phyloP scores from a whole-genome alignment of 2,888 invertebrate genomes.

The Achlya flavicornis region DNA sequence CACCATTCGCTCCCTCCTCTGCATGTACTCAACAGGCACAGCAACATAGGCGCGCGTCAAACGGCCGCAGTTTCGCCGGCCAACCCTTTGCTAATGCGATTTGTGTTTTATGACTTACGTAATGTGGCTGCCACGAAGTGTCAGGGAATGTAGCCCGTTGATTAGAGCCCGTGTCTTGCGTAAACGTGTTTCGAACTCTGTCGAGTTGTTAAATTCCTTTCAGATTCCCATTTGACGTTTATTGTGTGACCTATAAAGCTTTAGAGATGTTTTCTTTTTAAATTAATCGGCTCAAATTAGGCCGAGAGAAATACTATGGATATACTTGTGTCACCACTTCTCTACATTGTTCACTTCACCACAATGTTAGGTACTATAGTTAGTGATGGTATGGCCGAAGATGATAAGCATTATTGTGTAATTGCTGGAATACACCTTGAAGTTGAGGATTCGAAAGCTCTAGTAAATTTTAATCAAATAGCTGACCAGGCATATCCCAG shows the following conservation, averaged over 20 bases:
- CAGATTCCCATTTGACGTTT: background rate
- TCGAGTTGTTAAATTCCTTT: background rate
- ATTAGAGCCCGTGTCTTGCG: conserved; percentile 48
- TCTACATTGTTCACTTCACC: no score
- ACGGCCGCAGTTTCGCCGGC: conserved; percentile 52
- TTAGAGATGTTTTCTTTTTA: background rate
- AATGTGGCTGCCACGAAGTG: conserved; percentile 38
- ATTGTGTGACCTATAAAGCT: background rate
- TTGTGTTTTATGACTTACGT: conserved; percentile 73
- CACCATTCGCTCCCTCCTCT: conserved; percentile 16
- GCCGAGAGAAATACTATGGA: no score
- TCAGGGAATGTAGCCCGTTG: conserved; percentile 46
- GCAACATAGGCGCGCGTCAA: conserved; percentile 41
- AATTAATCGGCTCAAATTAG: background rate
- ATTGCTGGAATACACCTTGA: no score
- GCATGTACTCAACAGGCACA: background rate
- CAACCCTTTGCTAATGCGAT: conserved; percentile 78
- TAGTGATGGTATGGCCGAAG: no score
- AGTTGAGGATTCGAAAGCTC: no score
- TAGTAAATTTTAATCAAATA: no score
- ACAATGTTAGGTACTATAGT: no score
- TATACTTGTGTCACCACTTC: no score
- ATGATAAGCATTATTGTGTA: no score
- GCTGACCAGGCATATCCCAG: no score
- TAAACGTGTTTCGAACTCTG: conserved; percentile 21